Evolutionary conservation across 2,113 vertebrate species (phyloP).

Genomic region (Maylandia zebra): DNA sequence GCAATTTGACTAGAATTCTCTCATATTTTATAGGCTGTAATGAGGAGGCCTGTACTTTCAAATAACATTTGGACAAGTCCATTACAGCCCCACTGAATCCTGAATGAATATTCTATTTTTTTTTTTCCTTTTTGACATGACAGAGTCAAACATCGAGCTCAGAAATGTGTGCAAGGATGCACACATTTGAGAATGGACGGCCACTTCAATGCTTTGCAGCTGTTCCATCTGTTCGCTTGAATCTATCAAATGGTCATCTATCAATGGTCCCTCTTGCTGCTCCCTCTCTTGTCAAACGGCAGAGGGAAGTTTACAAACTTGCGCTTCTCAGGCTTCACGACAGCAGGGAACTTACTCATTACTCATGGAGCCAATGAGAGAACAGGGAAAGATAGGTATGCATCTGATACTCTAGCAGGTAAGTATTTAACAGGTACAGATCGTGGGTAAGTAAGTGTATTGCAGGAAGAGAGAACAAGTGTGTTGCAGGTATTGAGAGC

Average conservation of each 20-base stretch:
- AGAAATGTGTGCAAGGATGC: background rate
- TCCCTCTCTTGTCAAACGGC: background rate
- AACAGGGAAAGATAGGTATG: background rate
- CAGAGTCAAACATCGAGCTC: background rate
- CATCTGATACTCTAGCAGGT: background rate
- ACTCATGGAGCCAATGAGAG: background rate
- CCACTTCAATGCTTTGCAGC: constrained; percentile 34
- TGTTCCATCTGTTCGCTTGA: constrained; percentile 29
- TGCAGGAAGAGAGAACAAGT: background rate
- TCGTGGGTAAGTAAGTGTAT: background rate
- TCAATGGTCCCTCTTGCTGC: constrained; percentile 1
- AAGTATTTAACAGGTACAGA: background rate
- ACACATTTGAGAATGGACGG: constrained; percentile 9
- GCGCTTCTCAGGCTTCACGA: background rate
- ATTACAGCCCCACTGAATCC: background rate
- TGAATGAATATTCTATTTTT: background rate
- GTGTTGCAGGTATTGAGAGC: background rate
- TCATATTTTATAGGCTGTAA: background rate
- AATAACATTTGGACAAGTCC: constrained; percentile 1
- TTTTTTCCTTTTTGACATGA: background rate
- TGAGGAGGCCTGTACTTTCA: background rate
- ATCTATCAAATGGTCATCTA: constrained; percentile 30
- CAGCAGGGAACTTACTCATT: background rate
- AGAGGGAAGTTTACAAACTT: constrained; percentile 24
- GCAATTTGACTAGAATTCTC: background rate